A percentile compares a stretch with the other conserved stretches of the same genome.
phyloP scores from a whole-genome alignment of 2,888 invertebrate genomes.

The Silvanus unidentatus region DNA sequence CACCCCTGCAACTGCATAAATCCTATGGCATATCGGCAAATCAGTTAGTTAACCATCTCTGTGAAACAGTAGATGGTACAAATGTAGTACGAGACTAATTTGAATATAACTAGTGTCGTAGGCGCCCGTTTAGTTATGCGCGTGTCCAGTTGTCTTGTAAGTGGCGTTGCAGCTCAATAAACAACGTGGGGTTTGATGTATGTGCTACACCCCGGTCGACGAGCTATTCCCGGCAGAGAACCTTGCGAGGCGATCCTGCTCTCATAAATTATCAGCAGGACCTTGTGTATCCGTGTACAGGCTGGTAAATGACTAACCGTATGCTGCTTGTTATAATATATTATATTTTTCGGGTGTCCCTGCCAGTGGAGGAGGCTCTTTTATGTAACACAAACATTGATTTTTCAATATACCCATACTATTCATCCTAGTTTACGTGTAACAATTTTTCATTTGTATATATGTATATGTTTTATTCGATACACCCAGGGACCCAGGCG shows the following conservation, averaged over 20 bases:
- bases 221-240: slow-evolving; percentile 14
- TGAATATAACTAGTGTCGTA: slow-evolving; percentile 41
- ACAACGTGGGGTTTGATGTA: slow-evolving; percentile 40
- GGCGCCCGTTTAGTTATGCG: slow-evolving; percentile 39
- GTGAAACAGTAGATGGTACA: slow-evolving; percentile 32
- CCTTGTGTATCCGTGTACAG: slow-evolving; percentile 18
- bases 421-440: no score
- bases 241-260: slow-evolving; percentile 16
- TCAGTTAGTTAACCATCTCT: no score
- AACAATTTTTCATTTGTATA: no score
- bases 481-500: no score
- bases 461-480: no score
- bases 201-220: slow-evolving; percentile 24
- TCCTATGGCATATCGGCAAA: no score
- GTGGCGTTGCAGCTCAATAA: slow-evolving; percentile 37
- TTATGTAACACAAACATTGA: no score
- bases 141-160: slow-evolving; percentile 37
- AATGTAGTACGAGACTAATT: slow-evolving; percentile 37
- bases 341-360: no score
- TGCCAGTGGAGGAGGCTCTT: no score
- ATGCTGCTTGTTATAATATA: slow-evolving; percentile 24
- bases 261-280: slow-evolving; percentile 35
- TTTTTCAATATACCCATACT: no score
- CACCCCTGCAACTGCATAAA: no score
- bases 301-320: slow-evolving; percentile 15